A percentile compares a stretch with the other conserved stretches of the same genome.
Evolutionary conservation across 2,797 vertebrate species (phyloP).

Genomic region (Pseudochirops cupreus): DNA sequence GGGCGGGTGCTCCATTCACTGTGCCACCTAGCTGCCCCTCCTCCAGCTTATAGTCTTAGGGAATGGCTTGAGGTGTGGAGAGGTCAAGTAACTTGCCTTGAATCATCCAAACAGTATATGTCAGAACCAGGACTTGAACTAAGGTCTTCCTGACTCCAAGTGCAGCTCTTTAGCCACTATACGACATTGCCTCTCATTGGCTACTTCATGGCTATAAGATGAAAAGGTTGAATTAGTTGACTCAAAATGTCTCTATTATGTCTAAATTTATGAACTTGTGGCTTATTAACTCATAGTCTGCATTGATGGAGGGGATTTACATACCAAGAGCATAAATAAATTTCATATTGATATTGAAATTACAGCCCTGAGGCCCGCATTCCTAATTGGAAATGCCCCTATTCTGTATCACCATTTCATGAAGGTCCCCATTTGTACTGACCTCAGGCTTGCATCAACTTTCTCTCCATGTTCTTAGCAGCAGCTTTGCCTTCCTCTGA

Average conservation of each 20-base stretch:
- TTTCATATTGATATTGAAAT: neutral
- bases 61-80: neutral
- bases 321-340: neutral
- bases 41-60: neutral
- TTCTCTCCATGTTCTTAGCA: neutral
- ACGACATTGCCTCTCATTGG: neutral
- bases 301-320: neutral
- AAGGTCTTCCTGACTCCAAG: neutral
- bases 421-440: neutral
- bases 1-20: no score
- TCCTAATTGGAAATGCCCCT: neutral
- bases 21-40: no score
- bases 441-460: neutral
- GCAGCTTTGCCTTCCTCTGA: neutral
- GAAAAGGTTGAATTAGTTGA: neutral
- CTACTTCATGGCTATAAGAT: neutral
- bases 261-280: neutral
- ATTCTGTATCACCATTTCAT: neutral
- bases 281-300: neutral
- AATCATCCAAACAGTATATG: neutral
- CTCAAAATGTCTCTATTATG: neutral
- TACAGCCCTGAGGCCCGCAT: neutral
- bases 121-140: neutral
- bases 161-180: neutral
- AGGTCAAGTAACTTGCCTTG: neutral